phyloP scores from a whole-genome alignment of 2,113 vertebrate species.

The Pygoscelis antarcticus region DNA sequence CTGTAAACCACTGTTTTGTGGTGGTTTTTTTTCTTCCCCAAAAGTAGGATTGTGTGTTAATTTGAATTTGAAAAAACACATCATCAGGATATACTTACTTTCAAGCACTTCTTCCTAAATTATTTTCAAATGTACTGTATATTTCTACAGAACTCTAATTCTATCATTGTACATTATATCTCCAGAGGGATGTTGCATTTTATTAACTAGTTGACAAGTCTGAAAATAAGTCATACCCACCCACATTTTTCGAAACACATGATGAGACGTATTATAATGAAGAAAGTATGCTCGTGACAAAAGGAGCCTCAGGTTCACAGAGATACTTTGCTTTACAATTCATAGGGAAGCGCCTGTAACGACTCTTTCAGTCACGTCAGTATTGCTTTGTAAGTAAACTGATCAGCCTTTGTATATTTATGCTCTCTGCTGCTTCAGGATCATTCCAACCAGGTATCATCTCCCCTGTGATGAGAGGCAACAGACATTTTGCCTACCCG shows the following conservation, averaged over 20 bases:
- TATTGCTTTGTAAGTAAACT: neutral
- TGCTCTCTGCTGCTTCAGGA: neutral
- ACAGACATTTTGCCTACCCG: neutral
- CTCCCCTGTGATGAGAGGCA: neutral
- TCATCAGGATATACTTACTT: neutral
- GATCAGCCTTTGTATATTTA: neutral
- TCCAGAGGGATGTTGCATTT: neutral
- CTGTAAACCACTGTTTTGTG: neutral
- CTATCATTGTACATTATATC: neutral
- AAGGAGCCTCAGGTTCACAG: neutral
- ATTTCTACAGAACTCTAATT: neutral
- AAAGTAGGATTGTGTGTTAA: neutral
- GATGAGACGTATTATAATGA: neutral
- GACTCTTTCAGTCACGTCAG: neutral
- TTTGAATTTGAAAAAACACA: neutral
- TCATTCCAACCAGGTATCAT: neutral
- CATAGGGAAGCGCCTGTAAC: neutral
- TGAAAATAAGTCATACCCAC: neutral
- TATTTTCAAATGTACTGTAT: fast-evolving
- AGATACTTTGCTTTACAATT: neutral
- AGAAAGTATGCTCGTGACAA: neutral
- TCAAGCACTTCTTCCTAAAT: neutral
- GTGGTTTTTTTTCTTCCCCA: neutral
- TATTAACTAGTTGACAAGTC: neutral
- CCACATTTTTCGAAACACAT: neutral